Percentiles rank a stretch among this genome's conserved stretches.
These are phyloP conservation scores for Holcopasites calliopsidis DNA, from an alignment of 1,140 invertebrate species.

Conservation along the genomic window DNA sequence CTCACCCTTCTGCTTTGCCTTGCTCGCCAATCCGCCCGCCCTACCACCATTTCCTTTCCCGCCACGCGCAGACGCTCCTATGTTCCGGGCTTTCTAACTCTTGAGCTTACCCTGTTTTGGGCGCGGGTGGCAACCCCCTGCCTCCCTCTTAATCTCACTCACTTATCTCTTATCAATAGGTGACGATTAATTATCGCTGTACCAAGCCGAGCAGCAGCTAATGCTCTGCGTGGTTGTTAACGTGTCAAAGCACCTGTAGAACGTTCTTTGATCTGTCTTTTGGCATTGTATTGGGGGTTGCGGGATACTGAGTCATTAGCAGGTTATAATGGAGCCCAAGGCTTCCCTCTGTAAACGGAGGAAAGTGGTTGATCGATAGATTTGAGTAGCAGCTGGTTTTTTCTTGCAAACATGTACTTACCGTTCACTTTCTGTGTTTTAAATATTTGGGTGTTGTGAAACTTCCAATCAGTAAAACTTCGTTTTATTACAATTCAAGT, in stretches of 20 bases:
- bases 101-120: constrained; percentile 18
- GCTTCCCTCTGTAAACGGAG: no score
- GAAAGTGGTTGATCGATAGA: no score
- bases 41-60: constrained; percentile 31
- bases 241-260: constrained; percentile 27
- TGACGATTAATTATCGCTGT: constrained; percentile 72
- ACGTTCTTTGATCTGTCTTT: background rate
- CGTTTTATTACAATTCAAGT: no score
- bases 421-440: no score
- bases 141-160: constrained; percentile 58
- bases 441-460: no score
- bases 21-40: constrained; percentile 42
- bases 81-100: constrained; percentile 37
- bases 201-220: background rate
- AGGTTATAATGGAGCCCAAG: no score
- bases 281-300: background rate
- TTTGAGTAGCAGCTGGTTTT: no score
- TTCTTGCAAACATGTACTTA: no score
- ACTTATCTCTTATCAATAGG: constrained; percentile 73
- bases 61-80: constrained; percentile 51
- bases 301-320: no score
- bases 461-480: no score
- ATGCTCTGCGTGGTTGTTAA: constrained; percentile 9
- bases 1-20: background rate
- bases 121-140: no score